Evolutionary conservation across 2,113 vertebrate genomes (phyloP).

Genomic region (Clarias batrachus): DNA sequence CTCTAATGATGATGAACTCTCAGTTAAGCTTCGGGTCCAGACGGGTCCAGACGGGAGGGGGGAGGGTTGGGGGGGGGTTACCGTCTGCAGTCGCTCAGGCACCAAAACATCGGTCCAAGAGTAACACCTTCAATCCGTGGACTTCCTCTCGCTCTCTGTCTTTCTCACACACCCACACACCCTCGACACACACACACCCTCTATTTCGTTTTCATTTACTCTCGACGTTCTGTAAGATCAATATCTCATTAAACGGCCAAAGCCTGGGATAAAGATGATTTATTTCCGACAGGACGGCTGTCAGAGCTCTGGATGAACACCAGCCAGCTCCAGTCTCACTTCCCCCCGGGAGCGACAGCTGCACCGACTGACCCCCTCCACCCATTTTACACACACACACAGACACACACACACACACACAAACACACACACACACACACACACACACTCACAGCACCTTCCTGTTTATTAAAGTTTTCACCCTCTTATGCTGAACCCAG

Average conservation of each 20-base stretch:
- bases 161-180: neutral
- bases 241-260: constrained; percentile 61
- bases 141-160: neutral
- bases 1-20: neutral
- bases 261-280: constrained; percentile 52
- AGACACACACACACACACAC: constrained; percentile 24
- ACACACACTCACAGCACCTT: too few species aligned
- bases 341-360: constrained; percentile 58
- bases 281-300: constrained; percentile 39
- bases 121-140: neutral
- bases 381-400: constrained; percentile 37
- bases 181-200: neutral
- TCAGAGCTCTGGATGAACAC: constrained; percentile 32
- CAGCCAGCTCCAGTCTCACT: constrained; percentile 46
- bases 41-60: neutral
- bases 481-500: constrained; percentile 55
- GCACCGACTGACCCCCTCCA: constrained; percentile 48
- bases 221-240: constrained; percentile 52
- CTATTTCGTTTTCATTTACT: constrained; percentile 57
- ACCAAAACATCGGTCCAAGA: constrained; percentile 12
- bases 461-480: constrained; percentile 58
- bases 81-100: neutral
- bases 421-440: constrained; percentile 45
- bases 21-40: neutral
- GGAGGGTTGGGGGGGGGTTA: neutral